Percentiles rank a stretch among this genome's conserved stretches.
Evolutionary conservation across 2,888 invertebrate species (phyloP).

Genomic region (Ectemnius cavifrons): DNA sequence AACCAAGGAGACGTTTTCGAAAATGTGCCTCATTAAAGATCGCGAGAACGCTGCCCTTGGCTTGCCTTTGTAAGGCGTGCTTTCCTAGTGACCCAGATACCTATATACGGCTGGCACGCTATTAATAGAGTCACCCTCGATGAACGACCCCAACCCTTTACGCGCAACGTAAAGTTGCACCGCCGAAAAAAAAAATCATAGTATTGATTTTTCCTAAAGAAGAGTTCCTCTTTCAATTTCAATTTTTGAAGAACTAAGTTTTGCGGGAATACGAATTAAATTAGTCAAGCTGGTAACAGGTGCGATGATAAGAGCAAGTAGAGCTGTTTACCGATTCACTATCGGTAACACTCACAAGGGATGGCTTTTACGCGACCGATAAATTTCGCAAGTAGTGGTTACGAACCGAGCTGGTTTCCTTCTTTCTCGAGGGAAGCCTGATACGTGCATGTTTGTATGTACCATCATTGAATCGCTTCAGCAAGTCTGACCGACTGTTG

Average conservation of each 20-base stretch:
- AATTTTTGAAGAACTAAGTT: too few species aligned
- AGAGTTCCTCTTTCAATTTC: too few species aligned
- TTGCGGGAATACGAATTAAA: too few species aligned
- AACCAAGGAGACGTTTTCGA: conserved; percentile 10
- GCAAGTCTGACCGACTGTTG: too few species aligned
- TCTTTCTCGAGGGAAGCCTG: not conserved
- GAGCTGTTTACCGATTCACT: too few species aligned
- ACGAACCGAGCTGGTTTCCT: conserved; percentile 13
- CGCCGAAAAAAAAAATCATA: conserved; percentile 16
- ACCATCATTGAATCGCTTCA: too few species aligned
- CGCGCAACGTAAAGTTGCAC: conserved; percentile 49
- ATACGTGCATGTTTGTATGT: too few species aligned
- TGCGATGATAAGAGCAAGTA: too few species aligned
- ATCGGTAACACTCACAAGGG: too few species aligned
- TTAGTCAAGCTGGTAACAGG: too few species aligned
- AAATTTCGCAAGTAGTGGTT: not conserved
- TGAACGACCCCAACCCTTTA: conserved; percentile 57
- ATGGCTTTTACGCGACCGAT: too few species aligned
- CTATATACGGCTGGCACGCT: conserved; percentile 63
- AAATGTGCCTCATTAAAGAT: conserved; percentile 42
- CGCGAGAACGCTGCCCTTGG: conserved; percentile 63
- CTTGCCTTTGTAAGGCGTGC: conserved; percentile 47
- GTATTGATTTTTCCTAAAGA: too few species aligned
- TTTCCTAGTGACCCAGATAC: conserved; percentile 70
- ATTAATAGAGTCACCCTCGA: conserved; percentile 72